These are phyloP conservation scores for Leistus spinibarbis DNA, from an alignment of 2,888 invertebrate genomes.

Conservation along the genomic window DNA sequence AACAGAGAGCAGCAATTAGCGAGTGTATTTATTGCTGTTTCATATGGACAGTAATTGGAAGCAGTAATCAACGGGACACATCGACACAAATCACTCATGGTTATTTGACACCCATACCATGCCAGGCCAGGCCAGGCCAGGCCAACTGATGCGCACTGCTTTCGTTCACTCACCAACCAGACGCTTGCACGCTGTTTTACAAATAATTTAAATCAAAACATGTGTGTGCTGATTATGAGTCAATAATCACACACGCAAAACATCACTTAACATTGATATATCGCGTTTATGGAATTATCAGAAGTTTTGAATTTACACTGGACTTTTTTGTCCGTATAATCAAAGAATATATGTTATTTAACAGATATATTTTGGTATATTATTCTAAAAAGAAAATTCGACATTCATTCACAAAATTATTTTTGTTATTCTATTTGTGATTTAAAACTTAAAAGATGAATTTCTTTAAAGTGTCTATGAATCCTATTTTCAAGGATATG, in stretches of 20 bases:
- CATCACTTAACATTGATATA: not conserved
- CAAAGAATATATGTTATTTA: too few species aligned
- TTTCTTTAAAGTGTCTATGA: not conserved
- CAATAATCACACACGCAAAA: slow-evolving; percentile 20
- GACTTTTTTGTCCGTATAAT: too few species aligned
- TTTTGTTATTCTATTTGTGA: too few species aligned
- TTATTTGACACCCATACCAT: slow-evolving; percentile 41
- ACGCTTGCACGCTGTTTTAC: slow-evolving; percentile 28
- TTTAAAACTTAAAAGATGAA: not conserved
- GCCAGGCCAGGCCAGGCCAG: too few species aligned
- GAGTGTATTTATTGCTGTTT: slow-evolving; percentile 45
- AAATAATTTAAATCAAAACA: slow-evolving; percentile 26
- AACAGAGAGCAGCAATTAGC: slow-evolving; percentile 43
- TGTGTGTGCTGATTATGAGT: slow-evolving; percentile 9
- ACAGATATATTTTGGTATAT: too few species aligned
- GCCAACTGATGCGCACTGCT: slow-evolving; percentile 16
- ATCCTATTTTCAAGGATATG: not conserved
- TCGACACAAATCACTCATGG: slow-evolving; percentile 41
- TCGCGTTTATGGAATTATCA: not conserved
- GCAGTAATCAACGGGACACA: slow-evolving; percentile 43
- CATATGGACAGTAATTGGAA: slow-evolving; percentile 45
- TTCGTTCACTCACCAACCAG: not conserved
- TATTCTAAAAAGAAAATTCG: too few species aligned
- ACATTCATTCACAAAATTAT: too few species aligned
- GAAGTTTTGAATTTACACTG: too few species aligned